These are phyloP conservation scores for Dendropsophus ebraccatus DNA, from an alignment of 2,113 vertebrate species.

Conservation along the genomic window DNA sequence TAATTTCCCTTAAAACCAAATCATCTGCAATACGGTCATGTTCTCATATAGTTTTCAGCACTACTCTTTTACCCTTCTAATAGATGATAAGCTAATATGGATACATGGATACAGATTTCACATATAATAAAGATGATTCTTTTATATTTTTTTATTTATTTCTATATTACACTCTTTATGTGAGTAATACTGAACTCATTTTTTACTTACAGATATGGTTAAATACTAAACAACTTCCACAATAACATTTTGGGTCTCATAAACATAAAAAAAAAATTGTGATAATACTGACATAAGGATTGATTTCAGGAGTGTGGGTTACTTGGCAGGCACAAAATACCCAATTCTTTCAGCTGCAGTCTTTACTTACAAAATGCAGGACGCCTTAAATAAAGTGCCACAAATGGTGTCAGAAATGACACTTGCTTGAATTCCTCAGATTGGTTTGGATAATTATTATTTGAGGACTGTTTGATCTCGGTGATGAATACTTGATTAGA, in stretches of 20 bases:
- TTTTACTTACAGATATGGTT: background rate
- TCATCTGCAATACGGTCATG: no score
- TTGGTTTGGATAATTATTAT: conserved; percentile 95
- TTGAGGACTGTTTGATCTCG: conserved; percentile 94
- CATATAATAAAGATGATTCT: no score
- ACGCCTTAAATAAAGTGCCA: conserved; percentile 70
- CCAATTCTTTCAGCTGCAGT: conserved; percentile 64
- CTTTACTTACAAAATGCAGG: conserved; percentile 68
- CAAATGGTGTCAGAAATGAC: conserved; percentile 86
- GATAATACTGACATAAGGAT: background rate
- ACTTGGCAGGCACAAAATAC: conserved; percentile 73
- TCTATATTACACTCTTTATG: background rate
- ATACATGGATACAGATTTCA: no score
- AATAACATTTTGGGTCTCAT: background rate
- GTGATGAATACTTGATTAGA: conserved; percentile 99
- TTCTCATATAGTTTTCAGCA: no score
- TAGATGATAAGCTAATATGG: no score
- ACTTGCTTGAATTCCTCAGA: conserved; percentile 83
- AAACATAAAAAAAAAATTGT: background rate
- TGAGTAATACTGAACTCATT: background rate
- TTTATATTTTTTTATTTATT: no score
- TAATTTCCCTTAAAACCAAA: no score
- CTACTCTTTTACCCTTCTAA: no score
- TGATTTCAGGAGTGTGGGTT: background rate
- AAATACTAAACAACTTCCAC: background rate